Percentiles rank a stretch among this genome's conserved stretches.
Evolutionary conservation across 2,888 invertebrate species (phyloP).

Genomic region (Dryomyza anilis): DNA sequence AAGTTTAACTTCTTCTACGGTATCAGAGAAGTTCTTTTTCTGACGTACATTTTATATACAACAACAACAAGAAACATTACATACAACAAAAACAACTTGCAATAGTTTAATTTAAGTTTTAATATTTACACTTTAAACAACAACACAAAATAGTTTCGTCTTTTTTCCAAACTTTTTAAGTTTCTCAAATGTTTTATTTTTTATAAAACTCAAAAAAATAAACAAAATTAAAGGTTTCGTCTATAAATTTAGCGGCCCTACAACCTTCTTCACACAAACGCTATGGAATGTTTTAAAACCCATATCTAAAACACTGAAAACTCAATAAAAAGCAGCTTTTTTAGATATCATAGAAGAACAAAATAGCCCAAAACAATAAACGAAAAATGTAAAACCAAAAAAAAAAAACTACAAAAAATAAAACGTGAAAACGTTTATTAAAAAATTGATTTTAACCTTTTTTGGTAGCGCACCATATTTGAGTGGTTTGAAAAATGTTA

Average conservation of each 20-base stretch:
- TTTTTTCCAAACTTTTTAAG: neutral
- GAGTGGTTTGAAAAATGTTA: conserved; percentile 41
- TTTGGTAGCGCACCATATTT: neutral
- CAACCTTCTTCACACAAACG: conserved; percentile 17
- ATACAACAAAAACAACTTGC: conserved; percentile 37
- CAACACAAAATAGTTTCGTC: conserved; percentile 15
- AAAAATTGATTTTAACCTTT: conserved; percentile 32
- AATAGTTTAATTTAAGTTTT: conserved; percentile 52
- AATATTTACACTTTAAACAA: conserved; percentile 5
- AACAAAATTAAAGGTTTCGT: conserved; percentile 9
- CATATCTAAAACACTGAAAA: conserved; percentile 13
- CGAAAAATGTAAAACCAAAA: conserved; percentile 6
- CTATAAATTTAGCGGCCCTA: conserved; percentile 2
- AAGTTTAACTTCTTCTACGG: conserved; percentile 50
- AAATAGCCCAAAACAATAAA: conserved; percentile 44
- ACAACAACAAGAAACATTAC: neutral
- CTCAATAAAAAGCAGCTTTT: conserved; percentile 41
- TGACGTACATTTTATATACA: neutral
- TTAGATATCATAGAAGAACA: conserved; percentile 55
- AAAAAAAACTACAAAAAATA: neutral
- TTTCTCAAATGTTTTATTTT: neutral
- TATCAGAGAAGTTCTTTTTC: conserved; percentile 51
- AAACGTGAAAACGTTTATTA: conserved; percentile 3
- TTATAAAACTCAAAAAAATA: neutral
- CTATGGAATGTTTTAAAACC: neutral